phyloP scores from a whole-genome alignment of 2,888 invertebrate species.

The Ophonus ardosiacus region DNA sequence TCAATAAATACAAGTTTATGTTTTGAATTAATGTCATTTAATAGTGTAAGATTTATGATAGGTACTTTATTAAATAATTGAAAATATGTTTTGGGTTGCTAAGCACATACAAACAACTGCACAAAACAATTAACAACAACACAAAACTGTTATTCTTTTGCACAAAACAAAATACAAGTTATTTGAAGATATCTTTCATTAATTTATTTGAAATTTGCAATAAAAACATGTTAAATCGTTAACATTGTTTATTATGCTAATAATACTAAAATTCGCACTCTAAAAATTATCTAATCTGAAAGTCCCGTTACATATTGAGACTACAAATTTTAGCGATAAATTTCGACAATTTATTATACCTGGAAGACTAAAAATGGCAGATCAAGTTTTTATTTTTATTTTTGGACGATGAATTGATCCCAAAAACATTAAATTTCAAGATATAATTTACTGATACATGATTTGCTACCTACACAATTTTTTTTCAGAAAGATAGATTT shows the following conservation, averaged over 20 bases:
- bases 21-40: not conserved
- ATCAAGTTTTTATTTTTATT: not conserved
- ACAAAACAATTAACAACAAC: too few relatives aligned
- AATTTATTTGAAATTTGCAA: not conserved
- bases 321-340: not conserved
- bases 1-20: conserved; percentile 10
- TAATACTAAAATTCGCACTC: not conserved
- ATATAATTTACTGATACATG: not conserved
- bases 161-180: not conserved
- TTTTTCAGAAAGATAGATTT: not conserved
- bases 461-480: conserved; percentile 1
- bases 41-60: not conserved
- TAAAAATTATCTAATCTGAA: not conserved
- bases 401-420: not conserved
- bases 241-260: not conserved
- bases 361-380: not conserved
- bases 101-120: too few relatives aligned
- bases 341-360: not conserved
- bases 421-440: not conserved
- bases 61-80: not conserved
- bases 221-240: not conserved
- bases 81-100: not conserved
- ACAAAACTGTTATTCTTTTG: not conserved
- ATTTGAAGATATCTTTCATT: not conserved
- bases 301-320: not conserved